phyloP scores from a whole-genome alignment of 2,888 invertebrate species.

The Leucophenga maculata region DNA sequence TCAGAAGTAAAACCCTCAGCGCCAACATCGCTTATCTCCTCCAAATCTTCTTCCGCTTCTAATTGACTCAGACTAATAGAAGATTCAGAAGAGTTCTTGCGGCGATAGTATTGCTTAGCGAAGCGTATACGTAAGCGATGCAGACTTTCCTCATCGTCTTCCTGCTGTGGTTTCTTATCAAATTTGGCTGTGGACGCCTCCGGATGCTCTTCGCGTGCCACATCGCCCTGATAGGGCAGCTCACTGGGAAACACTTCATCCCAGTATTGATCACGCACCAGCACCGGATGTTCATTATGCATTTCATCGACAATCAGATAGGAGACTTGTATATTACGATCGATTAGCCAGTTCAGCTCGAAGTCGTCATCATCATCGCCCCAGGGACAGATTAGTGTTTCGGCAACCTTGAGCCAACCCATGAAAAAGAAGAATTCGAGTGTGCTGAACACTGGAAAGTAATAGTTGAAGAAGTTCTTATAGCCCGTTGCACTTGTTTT shows the following conservation, averaged over 20 bases:
- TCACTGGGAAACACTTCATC: constrained; percentile 88
- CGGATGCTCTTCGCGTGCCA: constrained; percentile 85
- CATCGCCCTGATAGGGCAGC: constrained; percentile 82
- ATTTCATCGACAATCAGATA: constrained; percentile 94
- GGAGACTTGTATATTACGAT: constrained; percentile 82
- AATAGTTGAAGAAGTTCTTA: constrained; percentile 81
- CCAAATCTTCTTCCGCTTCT: constrained; percentile 26
- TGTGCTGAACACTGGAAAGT: constrained; percentile 90
- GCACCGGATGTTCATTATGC: constrained; percentile 91
- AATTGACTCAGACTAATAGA: constrained; percentile 18
- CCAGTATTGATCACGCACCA: constrained; percentile 91
- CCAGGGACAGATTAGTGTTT: constrained; percentile 90
- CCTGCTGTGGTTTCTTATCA: constrained; percentile 67
- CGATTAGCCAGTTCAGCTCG: constrained; percentile 73
- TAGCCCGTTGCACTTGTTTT: constrained; percentile 68
- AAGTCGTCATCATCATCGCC: constrained; percentile 93
- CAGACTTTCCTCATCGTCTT: not conserved
- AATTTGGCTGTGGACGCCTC: constrained; percentile 87
- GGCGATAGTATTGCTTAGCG: not conserved
- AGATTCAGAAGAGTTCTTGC: not conserved
- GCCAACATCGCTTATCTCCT: constrained; percentile 5
- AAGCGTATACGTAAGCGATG: not conserved
- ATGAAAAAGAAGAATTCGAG: constrained; percentile 89
- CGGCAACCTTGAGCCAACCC: constrained; percentile 94
- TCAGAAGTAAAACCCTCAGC: not conserved